Conservation (phyloP, 2,888 invertebrate genomes). For the Orgyia antiqua region DNA sequence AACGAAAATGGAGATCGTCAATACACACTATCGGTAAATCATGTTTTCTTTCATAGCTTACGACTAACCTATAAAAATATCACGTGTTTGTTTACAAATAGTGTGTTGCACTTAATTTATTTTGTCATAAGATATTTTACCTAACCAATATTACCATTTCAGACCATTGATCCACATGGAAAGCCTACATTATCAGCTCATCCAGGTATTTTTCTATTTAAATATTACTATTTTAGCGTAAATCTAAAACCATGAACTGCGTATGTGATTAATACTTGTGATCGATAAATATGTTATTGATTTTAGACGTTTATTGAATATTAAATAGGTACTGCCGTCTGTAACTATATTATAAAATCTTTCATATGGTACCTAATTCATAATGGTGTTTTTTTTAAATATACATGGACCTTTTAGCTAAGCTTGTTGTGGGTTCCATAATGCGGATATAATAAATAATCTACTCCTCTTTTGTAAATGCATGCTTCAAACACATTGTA, state of each 20-base stretch:
- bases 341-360: too few species aligned
- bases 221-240: slow-evolving; percentile 1
- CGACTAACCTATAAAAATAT: slow-evolving; percentile 28
- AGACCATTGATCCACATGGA: slow-evolving; percentile 89
- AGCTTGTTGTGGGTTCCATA: too few species aligned
- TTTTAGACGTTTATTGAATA: too few species aligned
- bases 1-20: slow-evolving; percentile 88
- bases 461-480: too few species aligned
- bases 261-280: background rate
- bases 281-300: too few species aligned
- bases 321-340: too few species aligned
- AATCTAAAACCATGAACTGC: background rate
- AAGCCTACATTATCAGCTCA: slow-evolving; percentile 93
- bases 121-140: too few species aligned
- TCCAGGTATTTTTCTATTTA: slow-evolving; percentile 77
- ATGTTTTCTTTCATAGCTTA: background rate
- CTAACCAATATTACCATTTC: slow-evolving; percentile 46
- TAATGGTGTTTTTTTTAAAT: too few species aligned
- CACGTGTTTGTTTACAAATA: slow-evolving; percentile 21
- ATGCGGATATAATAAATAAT: too few species aligned
- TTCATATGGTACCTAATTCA: too few species aligned
- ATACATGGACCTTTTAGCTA: too few species aligned
- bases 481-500: too few species aligned
- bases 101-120: background rate
- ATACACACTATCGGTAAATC: slow-evolving; percentile 89